Conservation (phyloP, 1,140 invertebrate genomes). For the Drosophila varians region DNA sequence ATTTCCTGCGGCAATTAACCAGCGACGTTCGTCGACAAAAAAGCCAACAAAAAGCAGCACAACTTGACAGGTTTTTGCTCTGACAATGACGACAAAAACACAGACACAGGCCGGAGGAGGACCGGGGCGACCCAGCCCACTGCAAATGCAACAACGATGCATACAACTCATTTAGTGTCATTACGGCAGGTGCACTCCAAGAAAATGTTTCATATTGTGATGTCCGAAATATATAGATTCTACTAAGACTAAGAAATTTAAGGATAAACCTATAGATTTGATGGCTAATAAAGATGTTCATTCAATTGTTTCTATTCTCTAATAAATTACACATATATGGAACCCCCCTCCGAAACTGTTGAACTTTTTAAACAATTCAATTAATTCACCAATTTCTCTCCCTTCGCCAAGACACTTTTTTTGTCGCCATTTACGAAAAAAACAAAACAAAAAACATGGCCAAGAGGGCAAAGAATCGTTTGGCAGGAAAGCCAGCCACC, state of each 20-base stretch:
- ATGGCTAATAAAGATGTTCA: too few species aligned
- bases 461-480: slow-evolving; percentile 2
- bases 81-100: slow-evolving; percentile 42
- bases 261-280: too few species aligned
- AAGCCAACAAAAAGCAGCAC: slow-evolving; percentile 51
- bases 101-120: neutral
- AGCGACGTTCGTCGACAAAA: slow-evolving; percentile 36
- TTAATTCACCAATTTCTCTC: neutral
- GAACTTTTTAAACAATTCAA: neutral
- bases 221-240: neutral
- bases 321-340: too few species aligned
- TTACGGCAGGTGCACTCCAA: slow-evolving; percentile 41
- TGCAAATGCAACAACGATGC: slow-evolving; percentile 26
- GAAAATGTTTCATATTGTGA: neutral
- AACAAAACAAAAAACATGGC: slow-evolving; percentile 5
- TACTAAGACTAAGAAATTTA: too few species aligned
- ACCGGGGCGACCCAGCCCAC: slow-evolving; percentile 41
- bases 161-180: slow-evolving; percentile 80
- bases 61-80: slow-evolving; percentile 77
- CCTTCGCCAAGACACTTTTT: neutral
- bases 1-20: slow-evolving; percentile 77
- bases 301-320: too few species aligned
- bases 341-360: neutral
- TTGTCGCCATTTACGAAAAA: slow-evolving; percentile 1
- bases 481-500: slow-evolving; percentile 34